These are phyloP conservation scores for Adelphocoris suturalis DNA, from an alignment of 2,888 invertebrate genomes.

Conservation along the genomic window DNA sequence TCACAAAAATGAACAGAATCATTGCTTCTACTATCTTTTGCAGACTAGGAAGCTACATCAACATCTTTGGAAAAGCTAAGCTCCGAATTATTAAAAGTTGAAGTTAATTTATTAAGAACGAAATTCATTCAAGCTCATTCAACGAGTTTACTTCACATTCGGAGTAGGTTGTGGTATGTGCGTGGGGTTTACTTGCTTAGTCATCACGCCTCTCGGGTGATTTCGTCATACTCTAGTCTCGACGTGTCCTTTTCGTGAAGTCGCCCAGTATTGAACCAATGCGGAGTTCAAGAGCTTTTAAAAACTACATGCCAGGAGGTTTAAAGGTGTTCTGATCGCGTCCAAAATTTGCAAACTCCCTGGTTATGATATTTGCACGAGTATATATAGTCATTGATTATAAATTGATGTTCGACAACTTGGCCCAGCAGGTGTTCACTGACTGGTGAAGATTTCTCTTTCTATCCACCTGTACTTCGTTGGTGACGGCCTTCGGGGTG, in stretches of 20 bases:
- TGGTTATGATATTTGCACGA: background rate
- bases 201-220: constrained; percentile 4
- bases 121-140: background rate
- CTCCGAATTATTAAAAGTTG: no score
- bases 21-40: no score
- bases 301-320: background rate
- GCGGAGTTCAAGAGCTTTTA: background rate
- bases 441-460: background rate
- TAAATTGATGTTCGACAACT: background rate
- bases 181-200: constrained; percentile 17
- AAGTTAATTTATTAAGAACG: no score
- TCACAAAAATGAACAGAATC: no score
- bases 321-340: constrained; percentile 6
- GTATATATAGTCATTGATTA: background rate
- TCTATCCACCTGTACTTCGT: no score
- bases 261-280: background rate
- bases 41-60: no score
- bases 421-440: background rate
- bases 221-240: constrained; percentile 15
- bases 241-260: background rate
- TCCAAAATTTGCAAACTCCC: no score
- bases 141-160: background rate
- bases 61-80: no score
- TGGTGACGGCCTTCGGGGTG: no score
- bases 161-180: constrained; percentile 12